Conservation (phyloP, 2,797 vertebrate species). For the Neosalanx taihuensis region DNA sequence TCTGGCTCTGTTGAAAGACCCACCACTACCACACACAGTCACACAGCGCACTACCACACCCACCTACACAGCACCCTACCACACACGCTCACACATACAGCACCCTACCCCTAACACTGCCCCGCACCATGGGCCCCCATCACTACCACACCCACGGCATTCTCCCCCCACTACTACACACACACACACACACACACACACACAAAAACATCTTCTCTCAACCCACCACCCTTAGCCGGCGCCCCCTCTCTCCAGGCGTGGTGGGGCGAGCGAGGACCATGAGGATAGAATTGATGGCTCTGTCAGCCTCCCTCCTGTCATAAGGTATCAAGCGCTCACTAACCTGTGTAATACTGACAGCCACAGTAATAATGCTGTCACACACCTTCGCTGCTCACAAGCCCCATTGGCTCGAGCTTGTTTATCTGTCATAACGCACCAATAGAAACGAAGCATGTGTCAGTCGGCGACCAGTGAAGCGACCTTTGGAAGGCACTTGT, state of each 20-base stretch:
- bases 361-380: too few relatives aligned
- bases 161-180: not conserved
- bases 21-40: not conserved
- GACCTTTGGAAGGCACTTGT: slow-evolving; percentile 67
- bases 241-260: slow-evolving; percentile 43
- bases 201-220: not conserved
- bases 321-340: slow-evolving; percentile 73
- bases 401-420: slow-evolving; percentile 76
- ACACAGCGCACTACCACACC: not conserved
- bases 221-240: not conserved
- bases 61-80: slow-evolving; percentile 1
- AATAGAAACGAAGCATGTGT: slow-evolving; percentile 47
- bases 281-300: slow-evolving; percentile 80
- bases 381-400: slow-evolving; percentile 74
- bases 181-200: slow-evolving; percentile 7
- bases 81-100: slow-evolving; percentile 4
- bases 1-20: slow-evolving; percentile 40
- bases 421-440: slow-evolving; percentile 76
- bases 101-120: too few relatives aligned
- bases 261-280: slow-evolving; percentile 61
- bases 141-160: not conserved
- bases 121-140: too few relatives aligned
- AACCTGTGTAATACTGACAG: slow-evolving; percentile 82
- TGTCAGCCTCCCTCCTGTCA: slow-evolving; percentile 75
- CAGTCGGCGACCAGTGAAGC: slow-evolving; percentile 58